Evolutionary conservation across 2,113 vertebrate genomes (phyloP).

Genomic region (Thunnus maccoyii): DNA sequence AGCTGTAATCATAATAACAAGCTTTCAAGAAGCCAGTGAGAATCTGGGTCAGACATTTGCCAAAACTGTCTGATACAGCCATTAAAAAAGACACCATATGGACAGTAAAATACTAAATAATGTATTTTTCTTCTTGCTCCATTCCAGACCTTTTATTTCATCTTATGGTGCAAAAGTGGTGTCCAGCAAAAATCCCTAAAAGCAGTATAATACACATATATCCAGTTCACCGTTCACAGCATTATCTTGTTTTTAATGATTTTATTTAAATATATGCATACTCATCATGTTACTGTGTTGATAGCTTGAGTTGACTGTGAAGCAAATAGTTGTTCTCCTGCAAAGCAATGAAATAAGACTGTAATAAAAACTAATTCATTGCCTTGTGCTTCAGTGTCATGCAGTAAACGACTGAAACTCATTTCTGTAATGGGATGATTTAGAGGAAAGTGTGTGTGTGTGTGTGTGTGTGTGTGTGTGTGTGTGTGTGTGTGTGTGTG

Average conservation of each 20-base stretch:
- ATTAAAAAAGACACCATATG: slow-evolving; percentile 43
- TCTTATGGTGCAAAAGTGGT: too few relatives aligned
- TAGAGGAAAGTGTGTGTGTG: neutral
- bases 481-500: slow-evolving; percentile 9
- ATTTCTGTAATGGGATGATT: slow-evolving; percentile 59
- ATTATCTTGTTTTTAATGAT: neutral
- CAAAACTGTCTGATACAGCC: slow-evolving; percentile 52
- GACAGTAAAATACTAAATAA: slow-evolving; percentile 29
- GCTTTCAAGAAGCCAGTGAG: slow-evolving; percentile 64
- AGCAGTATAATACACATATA: neutral
- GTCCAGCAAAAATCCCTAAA: neutral
- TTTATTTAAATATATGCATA: neutral
- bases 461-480: neutral
- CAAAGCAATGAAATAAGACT: slow-evolving; percentile 22
- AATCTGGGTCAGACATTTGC: slow-evolving; percentile 64
- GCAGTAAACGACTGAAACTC: slow-evolving; percentile 33
- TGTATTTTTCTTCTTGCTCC: slow-evolving; percentile 16
- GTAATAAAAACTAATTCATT: slow-evolving; percentile 42
- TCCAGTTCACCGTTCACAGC: neutral
- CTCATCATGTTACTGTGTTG: neutral
- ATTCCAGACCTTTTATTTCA: slow-evolving; percentile 24
- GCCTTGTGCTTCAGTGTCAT: neutral
- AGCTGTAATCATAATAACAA: slow-evolving; percentile 74
- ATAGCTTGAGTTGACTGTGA: neutral
- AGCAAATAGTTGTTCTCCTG: slow-evolving; percentile 1